A percentile compares a stretch with the other conserved stretches of the same genome.
Evolutionary conservation across 2,797 vertebrate genomes (phyloP).

Genomic region (Anomalospiza imberbis): DNA sequence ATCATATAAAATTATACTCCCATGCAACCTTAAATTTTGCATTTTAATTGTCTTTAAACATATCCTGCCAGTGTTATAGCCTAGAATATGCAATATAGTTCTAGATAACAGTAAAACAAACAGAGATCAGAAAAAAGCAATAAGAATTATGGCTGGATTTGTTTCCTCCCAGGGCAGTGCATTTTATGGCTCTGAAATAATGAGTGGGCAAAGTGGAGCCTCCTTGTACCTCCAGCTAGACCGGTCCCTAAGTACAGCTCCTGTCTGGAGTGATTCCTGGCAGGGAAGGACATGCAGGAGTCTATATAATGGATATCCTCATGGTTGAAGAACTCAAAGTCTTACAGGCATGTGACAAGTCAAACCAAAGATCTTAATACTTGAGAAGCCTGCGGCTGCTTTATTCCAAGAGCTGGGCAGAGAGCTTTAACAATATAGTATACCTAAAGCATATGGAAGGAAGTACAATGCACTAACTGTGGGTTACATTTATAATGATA

Average conservation of each 20-base stretch:
- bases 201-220: not conserved
- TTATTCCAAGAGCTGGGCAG: not conserved
- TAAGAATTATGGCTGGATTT: constrained; percentile 27
- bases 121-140: constrained; percentile 18
- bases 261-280: not conserved
- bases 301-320: not conserved
- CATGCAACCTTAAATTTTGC: constrained; percentile 44
- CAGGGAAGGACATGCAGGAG: not conserved
- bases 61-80: constrained; percentile 1
- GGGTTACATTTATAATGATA: not conserved
- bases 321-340: not conserved
- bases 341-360: not conserved
- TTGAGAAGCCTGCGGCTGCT: not conserved
- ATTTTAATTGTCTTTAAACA: constrained; percentile 66
- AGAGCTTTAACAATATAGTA: not conserved
- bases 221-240: not conserved
- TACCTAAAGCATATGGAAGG: not conserved
- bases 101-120: constrained; percentile 45
- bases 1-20: constrained; percentile 49
- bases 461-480: not conserved
- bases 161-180: not conserved
- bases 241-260: fast-evolving
- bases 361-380: not conserved
- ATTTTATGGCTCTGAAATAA: constrained; percentile 28
- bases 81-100: constrained; percentile 21